Conservation (phyloP, 2,113 vertebrate genomes). For the Oreochromis niloticus region DNA sequence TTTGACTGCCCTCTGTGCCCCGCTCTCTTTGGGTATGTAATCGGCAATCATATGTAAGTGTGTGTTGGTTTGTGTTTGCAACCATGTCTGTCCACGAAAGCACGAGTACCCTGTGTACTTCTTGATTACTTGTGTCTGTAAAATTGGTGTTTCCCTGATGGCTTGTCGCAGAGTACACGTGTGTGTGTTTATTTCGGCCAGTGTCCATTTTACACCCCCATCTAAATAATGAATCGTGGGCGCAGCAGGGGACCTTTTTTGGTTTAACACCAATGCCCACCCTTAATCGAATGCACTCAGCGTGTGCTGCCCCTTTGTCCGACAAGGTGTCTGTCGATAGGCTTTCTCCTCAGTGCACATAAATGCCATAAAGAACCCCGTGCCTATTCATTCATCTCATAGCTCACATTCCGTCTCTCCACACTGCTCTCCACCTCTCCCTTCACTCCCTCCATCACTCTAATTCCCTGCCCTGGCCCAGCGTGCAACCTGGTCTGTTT, state of each 20-base stretch:
- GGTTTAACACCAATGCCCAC: slow-evolving; percentile 34
- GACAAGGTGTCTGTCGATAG: slow-evolving; percentile 34
- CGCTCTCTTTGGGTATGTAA: slow-evolving; percentile 50
- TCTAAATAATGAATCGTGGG: slow-evolving; percentile 43
- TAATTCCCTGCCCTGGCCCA: background rate
- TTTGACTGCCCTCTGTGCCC: slow-evolving; percentile 46
- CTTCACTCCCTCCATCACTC: background rate
- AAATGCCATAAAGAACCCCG: slow-evolving; percentile 32
- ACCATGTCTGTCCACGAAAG: background rate
- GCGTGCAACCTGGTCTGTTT: background rate
- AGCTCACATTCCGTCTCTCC: slow-evolving; percentile 35
- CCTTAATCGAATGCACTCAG: slow-evolving; percentile 51
- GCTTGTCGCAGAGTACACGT: background rate
- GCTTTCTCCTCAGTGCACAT: slow-evolving; percentile 4
- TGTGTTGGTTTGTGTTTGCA: slow-evolving; percentile 9
- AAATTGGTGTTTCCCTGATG: slow-evolving; percentile 35
- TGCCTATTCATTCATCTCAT: slow-evolving; percentile 43
- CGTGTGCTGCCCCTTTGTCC: slow-evolving; percentile 29
- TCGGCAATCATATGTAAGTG: slow-evolving; percentile 37
- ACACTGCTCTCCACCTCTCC: background rate
- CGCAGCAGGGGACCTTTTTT: slow-evolving; percentile 39
- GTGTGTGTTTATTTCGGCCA: background rate
- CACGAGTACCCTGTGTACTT: background rate
- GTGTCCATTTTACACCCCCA: slow-evolving; percentile 39
- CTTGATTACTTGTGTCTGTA: slow-evolving; percentile 4